Percentiles rank a stretch among this genome's conserved stretches.
Evolutionary conservation across 2,797 vertebrate genomes (phyloP).

Genomic region (Chaetophractus vellerosus): DNA sequence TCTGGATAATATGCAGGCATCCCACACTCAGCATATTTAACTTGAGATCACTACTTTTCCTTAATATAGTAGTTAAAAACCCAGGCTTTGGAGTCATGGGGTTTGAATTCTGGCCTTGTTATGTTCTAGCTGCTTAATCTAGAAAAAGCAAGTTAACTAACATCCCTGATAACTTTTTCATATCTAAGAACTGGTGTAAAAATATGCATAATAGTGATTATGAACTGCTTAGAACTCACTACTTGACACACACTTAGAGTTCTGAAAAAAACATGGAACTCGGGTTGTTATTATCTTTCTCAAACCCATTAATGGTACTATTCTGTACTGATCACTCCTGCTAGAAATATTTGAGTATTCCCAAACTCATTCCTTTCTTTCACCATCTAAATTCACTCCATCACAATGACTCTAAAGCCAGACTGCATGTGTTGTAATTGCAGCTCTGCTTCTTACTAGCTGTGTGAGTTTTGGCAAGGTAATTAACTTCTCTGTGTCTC

Average conservation of each 20-base stretch:
- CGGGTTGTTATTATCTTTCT: background rate
- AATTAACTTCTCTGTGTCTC: no score
- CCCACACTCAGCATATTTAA: background rate
- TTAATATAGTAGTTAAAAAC: background rate
- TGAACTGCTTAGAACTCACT: background rate
- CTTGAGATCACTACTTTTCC: background rate
- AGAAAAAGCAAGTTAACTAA: no score
- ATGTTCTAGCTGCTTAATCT: background rate
- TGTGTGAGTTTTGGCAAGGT: no score
- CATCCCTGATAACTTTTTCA: background rate
- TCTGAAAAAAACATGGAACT: background rate
- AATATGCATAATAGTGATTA: background rate
- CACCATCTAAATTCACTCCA: no score
- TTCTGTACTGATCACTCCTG: background rate
- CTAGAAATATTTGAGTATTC: background rate
- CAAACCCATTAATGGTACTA: background rate
- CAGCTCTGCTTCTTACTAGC: no score
- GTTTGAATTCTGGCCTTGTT: conserved; percentile 13
- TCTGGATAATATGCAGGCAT: background rate
- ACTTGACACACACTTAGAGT: background rate
- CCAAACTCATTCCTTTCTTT: no score
- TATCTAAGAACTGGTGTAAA: background rate
- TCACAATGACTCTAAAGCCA: no score
- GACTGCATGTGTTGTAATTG: no score
- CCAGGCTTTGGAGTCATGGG: background rate